Evolutionary conservation across 2,888 invertebrate genomes (phyloP), one percentile per base, ranked within the genome.

Genomic region (Thalpophila matura): DNA sequence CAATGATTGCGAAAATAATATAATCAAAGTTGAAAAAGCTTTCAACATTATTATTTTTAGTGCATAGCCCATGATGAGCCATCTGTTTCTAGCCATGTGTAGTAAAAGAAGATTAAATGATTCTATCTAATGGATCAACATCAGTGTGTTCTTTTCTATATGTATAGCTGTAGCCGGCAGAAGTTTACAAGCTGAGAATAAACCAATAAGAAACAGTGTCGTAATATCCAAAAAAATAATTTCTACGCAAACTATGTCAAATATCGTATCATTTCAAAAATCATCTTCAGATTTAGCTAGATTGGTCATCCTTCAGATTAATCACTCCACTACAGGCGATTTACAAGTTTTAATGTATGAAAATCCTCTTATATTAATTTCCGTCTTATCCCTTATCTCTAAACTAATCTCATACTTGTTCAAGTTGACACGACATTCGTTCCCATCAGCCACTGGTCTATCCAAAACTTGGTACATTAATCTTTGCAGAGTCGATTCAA

Each of bases 401-500:
- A 2, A 58, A 60, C 50, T 66, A 64, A 77, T 74, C 74, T 61
- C 66, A 70, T 68, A 71, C 65, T 77, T 51, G 63, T 68, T 65
- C 35, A 38, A 53, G 45, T 69, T 70, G 70, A 76, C 71, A 66
- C 65, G 80, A 68, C 70, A 72, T 74, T 75, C 63, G 72, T 75
- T 58, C 60, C 59, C 72, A 80, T 77, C 80, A 77, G 37, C 58
- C 45, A 60, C 46, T 46, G 69, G 77, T 77, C 77, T 62, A 70
- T 83, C 67, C 62, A 69, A 68, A 87, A 87, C 83, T 86, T 87
- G 38, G 68, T 37, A 79, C 89, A 90, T 90, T 89, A 89, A 90
- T 90, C 90, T 90, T 83, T 50, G 42, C 51, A 56, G 69, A 86
- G 86, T 86, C 90, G 85, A 89, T 88, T 89, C 85, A 84, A 88